These are phyloP conservation scores for Henicopernis longicauda DNA, from an alignment of 2,113 vertebrate species.

Conservation along the genomic window DNA sequence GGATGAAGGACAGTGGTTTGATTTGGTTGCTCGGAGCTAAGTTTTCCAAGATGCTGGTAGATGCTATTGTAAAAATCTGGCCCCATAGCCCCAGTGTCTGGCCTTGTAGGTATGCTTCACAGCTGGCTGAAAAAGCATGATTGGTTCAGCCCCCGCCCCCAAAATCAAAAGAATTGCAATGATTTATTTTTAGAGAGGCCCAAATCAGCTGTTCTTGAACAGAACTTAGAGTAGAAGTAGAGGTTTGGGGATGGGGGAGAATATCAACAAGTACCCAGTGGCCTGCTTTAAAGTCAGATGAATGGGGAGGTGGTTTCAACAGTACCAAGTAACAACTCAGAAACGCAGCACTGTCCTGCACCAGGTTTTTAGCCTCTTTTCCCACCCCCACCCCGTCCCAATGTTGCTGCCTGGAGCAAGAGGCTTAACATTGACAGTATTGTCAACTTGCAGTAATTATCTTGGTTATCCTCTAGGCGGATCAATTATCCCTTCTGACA, in stretches of 20 bases:
- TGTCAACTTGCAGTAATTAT: constrained; percentile 8
- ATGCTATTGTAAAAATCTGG: not conserved
- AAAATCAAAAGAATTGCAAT: fast-evolving
- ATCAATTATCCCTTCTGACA: constrained; percentile 47
- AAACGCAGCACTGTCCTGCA: fast-evolving
- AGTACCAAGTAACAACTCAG: fast-evolving
- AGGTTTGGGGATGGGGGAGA: not conserved
- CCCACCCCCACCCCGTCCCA: fast-evolving
- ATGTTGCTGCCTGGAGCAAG: not conserved
- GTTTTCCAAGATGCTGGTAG: not conserved
- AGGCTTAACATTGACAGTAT: not conserved
- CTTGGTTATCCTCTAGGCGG: constrained; percentile 50
- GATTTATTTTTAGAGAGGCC: not conserved
- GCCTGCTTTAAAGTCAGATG: fast-evolving
- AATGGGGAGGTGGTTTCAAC: fast-evolving
- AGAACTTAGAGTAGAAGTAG: too few relatives aligned
- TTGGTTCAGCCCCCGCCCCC: not conserved
- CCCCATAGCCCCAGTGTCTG: not conserved
- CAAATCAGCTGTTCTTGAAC: not conserved
- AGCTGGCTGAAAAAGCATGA: not conserved
- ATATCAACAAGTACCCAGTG: fast-evolving
- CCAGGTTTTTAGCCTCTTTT: fast-evolving
- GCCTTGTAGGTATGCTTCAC: not conserved
- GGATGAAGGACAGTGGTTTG: not conserved
- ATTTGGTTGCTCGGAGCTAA: not conserved